Evolutionary conservation across 2,888 invertebrate species (phyloP).

Genomic region (Ommatoiulus sabulosus): DNA sequence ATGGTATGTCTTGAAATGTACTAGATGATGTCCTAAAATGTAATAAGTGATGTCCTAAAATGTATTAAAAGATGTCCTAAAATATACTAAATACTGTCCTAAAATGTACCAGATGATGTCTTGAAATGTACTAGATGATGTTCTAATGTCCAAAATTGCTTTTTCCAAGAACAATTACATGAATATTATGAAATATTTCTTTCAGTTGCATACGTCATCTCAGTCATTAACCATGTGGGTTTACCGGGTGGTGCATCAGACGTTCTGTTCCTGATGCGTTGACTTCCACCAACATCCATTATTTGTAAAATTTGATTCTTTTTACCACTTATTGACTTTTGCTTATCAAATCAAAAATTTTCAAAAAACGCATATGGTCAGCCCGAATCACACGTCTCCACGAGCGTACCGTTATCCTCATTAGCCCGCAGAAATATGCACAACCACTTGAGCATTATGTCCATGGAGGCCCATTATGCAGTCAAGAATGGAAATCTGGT

Average conservation of each 20-base stretch:
- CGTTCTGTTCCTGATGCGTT: neutral
- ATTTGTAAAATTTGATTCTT: neutral
- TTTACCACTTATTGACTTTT: neutral
- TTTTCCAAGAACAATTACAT: too few species aligned
- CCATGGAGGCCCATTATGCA: neutral
- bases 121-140: too few species aligned
- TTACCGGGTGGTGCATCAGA: neutral
- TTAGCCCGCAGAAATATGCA: slow-evolving; percentile 10
- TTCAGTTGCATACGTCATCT: neutral
- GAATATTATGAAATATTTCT: too few species aligned
- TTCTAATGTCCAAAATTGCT: too few species aligned
- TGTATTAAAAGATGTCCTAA: too few species aligned
- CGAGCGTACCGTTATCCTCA: neutral
- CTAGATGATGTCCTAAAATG: too few species aligned
- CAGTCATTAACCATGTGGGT: neutral
- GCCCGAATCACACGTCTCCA: neutral
- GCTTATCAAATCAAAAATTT: neutral
- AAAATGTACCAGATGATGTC: too few species aligned
- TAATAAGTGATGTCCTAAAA: too few species aligned
- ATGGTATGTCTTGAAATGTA: too few species aligned
- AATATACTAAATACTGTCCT: too few species aligned
- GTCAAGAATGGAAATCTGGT: slow-evolving; percentile 19
- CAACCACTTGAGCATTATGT: neutral
- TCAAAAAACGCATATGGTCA: neutral
- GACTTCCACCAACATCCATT: neutral